Base-by-base conservation (phyloP, 2,113 vertebrate species). In the Nyctibius bracteatus region DNA sequence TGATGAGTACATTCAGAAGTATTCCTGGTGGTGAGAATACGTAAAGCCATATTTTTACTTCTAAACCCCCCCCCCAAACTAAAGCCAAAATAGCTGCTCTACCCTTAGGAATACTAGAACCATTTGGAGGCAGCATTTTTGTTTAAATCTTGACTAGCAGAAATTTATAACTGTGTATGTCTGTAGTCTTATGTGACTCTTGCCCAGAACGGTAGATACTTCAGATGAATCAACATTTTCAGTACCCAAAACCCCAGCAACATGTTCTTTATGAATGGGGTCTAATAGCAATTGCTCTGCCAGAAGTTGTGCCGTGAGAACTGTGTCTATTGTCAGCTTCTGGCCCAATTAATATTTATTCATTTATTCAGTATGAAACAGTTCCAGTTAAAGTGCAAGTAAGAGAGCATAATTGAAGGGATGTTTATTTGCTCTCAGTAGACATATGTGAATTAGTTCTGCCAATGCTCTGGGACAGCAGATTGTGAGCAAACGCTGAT, bases 11-110 rank as follows among this genome's bases (percentile, higher is more conserved):
- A 73, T 47, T 90, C 43, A 80, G 78, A 86, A 90, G 9, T 8
- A 21, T 35, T 82, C 39, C 46, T 63, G 23, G 22, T 44, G 9
- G 9, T 46, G 39, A 86, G 47, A 82, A 51, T 39, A 55, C 5
- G 7, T 80, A 58, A 63, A 85, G 25, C 6, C 12, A 5, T 27
- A 39, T n/a, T 90, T 10, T 73, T 62, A 39, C 12, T 74, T 63
- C 15, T 31, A 25, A 62, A 90, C 43, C 55, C 4, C 0, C 0
- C 0, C 11, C 7, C 35, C 25, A 21, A 57, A 62, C 19, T 24
- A 5, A 62, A 79, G 47, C 5, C 12, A 71, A 54, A 87, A 59
- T 55, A 10, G 23, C 24, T 30, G 14, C 15, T 18, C 30, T 58
- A 17, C 54, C 47, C 10, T 58, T 54, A 37, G 52, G n/a, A 86